Evolutionary conservation across 2,888 invertebrate genomes (phyloP).

Genomic region (Notodonta ziczac): DNA sequence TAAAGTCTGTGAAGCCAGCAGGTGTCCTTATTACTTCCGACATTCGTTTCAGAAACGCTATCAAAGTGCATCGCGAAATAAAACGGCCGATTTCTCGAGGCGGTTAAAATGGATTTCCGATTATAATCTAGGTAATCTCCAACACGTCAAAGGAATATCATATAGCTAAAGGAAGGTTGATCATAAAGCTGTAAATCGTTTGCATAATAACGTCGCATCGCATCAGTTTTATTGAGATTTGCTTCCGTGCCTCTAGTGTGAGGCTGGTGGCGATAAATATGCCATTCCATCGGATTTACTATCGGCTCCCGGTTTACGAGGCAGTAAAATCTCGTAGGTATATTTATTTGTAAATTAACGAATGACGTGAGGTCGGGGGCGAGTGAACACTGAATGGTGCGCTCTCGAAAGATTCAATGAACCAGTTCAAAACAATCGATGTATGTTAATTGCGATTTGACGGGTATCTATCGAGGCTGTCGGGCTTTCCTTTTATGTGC

Average conservation of each 20-base stretch:
- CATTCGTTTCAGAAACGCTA: slow-evolving; percentile 1
- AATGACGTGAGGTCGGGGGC: slow-evolving; percentile 49
- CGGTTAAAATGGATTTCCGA: background rate
- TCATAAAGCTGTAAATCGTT: slow-evolving; percentile 3
- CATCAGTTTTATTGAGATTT: slow-evolving; percentile 59
- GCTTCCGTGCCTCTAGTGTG: slow-evolving; percentile 23
- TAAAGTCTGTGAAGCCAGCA: background rate
- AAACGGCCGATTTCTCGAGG: background rate
- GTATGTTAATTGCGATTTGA: slow-evolving; percentile 66
- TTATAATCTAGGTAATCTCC: slow-evolving; percentile 5
- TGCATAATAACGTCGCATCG: slow-evolving; percentile 44
- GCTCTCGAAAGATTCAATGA: slow-evolving; percentile 50
- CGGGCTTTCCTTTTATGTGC: slow-evolving; percentile 62
- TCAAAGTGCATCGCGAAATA: slow-evolving; percentile 2
- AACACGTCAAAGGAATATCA: background rate
- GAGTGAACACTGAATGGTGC: slow-evolving; percentile 35
- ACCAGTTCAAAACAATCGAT: slow-evolving; percentile 63
- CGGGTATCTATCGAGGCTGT: slow-evolving; percentile 63
- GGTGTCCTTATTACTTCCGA: slow-evolving; percentile 5
- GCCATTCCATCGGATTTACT: slow-evolving; percentile 25
- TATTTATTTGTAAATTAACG: slow-evolving; percentile 38
- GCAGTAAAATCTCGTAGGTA: slow-evolving; percentile 38
- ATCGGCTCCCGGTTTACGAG: slow-evolving; percentile 38
- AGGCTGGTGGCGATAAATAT: slow-evolving; percentile 33
- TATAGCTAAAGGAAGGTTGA: background rate